Evolutionary conservation across 2,797 vertebrate genomes (phyloP).

Genomic region (Loris lydekkerianus): DNA sequence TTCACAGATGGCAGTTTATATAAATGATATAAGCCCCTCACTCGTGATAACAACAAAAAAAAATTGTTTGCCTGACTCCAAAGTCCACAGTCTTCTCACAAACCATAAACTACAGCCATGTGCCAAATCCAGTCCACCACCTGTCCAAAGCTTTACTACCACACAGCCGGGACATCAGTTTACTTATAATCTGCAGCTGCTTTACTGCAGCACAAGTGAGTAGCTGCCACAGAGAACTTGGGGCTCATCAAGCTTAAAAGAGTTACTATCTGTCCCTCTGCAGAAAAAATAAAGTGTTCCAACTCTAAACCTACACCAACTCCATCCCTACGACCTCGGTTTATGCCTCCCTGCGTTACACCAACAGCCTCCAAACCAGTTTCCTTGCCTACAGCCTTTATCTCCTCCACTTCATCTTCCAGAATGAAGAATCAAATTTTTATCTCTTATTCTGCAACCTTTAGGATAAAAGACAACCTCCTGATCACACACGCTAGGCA

Average conservation of each 20-base stretch:
- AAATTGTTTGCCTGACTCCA: neutral
- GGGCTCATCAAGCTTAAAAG: neutral
- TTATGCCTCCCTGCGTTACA: neutral
- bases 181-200: neutral
- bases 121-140: neutral
- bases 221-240: neutral
- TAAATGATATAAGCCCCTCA: neutral
- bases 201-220: neutral
- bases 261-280: neutral
- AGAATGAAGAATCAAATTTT: neutral
- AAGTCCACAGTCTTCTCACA: neutral
- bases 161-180: neutral
- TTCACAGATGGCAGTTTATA: neutral
- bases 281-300: neutral
- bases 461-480: conserved; percentile 13
- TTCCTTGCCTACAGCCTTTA: neutral
- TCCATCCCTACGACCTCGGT: neutral
- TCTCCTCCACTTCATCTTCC: neutral
- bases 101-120: neutral
- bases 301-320: neutral
- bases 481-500: neutral
- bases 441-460: neutral
- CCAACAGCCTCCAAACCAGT: neutral
- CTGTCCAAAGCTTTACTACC: neutral
- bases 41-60: neutral